Evolutionary conservation across 2,113 vertebrate species (phyloP).

Genomic region (Chamaetylas fuelleborni): DNA sequence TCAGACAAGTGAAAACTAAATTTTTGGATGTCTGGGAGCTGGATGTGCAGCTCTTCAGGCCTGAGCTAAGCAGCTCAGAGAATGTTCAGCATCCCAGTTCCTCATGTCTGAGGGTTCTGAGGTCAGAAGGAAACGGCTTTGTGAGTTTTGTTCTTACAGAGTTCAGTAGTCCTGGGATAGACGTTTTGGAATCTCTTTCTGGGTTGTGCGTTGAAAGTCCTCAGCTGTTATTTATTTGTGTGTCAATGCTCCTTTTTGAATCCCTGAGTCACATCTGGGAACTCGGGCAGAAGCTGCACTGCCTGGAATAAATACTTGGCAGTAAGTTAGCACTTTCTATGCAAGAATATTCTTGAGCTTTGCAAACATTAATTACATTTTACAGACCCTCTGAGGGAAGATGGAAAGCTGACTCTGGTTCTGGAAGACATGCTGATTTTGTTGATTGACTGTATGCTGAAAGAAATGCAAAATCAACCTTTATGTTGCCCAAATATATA

Average conservation of each 20-base stretch:
- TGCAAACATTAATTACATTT: conserved; percentile 38
- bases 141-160: not conserved
- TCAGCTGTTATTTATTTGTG: not conserved
- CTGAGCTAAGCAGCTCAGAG: not conserved
- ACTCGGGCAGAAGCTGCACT: not conserved
- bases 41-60: not conserved
- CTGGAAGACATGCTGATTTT: conserved; percentile 20
- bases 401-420: not conserved
- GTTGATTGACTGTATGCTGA: not conserved
- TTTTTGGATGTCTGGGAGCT: not conserved
- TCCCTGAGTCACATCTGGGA: not conserved
- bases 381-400: not conserved
- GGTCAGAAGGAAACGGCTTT: not conserved
- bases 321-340: not conserved
- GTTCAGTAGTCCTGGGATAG: not conserved
- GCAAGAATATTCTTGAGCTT: not conserved
- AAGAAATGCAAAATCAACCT: conserved; percentile 28
- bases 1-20: not conserved
- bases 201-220: not conserved
- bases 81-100: not conserved
- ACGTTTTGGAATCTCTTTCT: not conserved
- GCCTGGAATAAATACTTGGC: not conserved
- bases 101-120: not conserved
- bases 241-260: not conserved
- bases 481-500: not conserved